These are phyloP conservation scores for Ochotona princeps DNA, from an alignment of 2,113 vertebrate species.

Conservation along the genomic window DNA sequence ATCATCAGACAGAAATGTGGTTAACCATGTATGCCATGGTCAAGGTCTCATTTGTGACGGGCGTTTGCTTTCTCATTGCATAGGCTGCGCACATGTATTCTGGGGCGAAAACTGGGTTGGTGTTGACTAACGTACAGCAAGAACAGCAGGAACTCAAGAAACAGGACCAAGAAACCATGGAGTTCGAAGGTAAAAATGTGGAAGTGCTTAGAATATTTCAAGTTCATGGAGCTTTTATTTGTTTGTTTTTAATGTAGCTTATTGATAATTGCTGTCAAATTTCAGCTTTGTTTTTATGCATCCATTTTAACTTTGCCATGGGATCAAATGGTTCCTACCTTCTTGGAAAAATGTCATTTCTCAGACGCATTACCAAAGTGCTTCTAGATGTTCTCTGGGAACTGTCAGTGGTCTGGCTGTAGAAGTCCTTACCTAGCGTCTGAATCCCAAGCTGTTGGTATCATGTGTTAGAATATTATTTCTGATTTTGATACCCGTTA, in stretches of 20 bases:
- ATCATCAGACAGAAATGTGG: background rate
- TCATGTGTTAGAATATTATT: constrained; percentile 37
- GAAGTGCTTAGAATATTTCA: background rate
- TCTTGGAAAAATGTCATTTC: constrained; percentile 17
- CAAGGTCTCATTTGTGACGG: background rate
- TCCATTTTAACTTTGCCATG: constrained; percentile 36
- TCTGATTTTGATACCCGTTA: constrained; percentile 41
- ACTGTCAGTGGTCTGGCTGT: background rate
- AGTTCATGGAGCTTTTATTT: background rate
- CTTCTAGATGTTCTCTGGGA: background rate
- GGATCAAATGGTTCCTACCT: background rate
- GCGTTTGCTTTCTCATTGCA: constrained; percentile 8
- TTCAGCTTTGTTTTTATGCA: constrained; percentile 24
- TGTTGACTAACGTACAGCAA: constrained; percentile 90
- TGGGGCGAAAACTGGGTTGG: constrained; percentile 90
- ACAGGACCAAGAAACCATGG: constrained; percentile 85
- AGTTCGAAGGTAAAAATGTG: constrained; percentile 90
- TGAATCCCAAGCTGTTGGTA: background rate
- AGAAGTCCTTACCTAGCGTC: background rate
- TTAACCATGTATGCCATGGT: background rate
- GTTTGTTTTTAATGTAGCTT: background rate
- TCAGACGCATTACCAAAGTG: background rate
- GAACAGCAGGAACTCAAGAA: constrained; percentile 91
- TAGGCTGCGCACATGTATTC: constrained; percentile 89
- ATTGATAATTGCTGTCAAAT: background rate